A percentile compares a stretch with the other conserved stretches of the same genome.
These are phyloP conservation scores for Coptodon rendalli DNA, from an alignment of 2,113 vertebrate genomes.

Conservation along the genomic window DNA sequence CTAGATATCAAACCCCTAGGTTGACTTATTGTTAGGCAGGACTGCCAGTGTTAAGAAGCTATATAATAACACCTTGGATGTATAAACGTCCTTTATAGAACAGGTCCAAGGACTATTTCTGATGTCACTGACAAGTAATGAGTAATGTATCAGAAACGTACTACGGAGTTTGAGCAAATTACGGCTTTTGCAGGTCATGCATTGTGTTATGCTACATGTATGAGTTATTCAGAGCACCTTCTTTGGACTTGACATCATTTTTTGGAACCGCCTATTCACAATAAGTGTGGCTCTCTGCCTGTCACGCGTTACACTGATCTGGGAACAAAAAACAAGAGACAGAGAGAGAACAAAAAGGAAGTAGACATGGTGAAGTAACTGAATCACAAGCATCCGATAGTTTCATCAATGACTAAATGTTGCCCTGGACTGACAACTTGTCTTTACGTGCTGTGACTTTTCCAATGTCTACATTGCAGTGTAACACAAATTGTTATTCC, in stretches of 20 bases:
- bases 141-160: neutral
- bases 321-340: neutral
- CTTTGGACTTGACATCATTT: slow-evolving; percentile 84
- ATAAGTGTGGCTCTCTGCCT: slow-evolving; percentile 82
- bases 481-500: neutral
- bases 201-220: neutral
- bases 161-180: neutral
- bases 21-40: neutral
- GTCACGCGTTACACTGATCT: slow-evolving; percentile 80
- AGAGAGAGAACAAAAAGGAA: neutral
- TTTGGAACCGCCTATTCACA: slow-evolving; percentile 77
- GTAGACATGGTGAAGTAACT: neutral
- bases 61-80: neutral
- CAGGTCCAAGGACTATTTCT: neutral
- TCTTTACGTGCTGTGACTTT: neutral
- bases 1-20: neutral
- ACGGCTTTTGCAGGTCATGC: neutral
- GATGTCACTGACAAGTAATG: neutral
- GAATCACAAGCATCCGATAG: neutral
- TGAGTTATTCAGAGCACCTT: slow-evolving; percentile 56
- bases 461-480: neutral
- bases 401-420: neutral
- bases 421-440: neutral
- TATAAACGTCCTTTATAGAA: neutral
- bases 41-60: neutral